Evolutionary conservation across 2,797 vertebrate species (phyloP), one percentile per base, ranked within the genome.

Genomic region (Acanthurus tractus): DNA sequence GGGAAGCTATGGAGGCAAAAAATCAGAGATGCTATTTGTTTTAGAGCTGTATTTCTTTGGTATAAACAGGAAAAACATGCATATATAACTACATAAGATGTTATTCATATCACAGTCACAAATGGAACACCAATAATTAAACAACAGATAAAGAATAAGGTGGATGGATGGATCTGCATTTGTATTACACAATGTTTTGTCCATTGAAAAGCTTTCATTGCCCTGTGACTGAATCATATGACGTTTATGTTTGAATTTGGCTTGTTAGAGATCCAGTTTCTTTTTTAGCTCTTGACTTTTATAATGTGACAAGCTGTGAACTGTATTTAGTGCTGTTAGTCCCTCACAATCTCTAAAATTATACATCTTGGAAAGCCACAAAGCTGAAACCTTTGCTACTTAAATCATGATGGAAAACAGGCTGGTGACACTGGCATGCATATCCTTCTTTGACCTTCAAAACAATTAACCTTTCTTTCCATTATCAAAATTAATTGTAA

Each of bases 401-500:
- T 65, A 25, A 42, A 36, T 64, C 48, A 25, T 59, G 56, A 79
- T 69, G 18, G 23, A 69, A 75, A 78, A 68, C 56, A 72, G 42
- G 36, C 67, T 55, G 62, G 11, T 71, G 46, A 64, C 75, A 63
- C 17, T 17, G 71, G 58, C 70, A 76, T 64, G 46, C 46, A 55
- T 23, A 76, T 29, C 42, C 63, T 68, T 55, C 77, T 79, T 29
- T 82, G 86, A 91, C 94, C 91, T 94, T 94, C 86, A 90, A 94
- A 91, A 92, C 87, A 93, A 93, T 92, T 86, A 89, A 57, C 73
- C 81, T 84, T 84, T 88, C 80, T 72, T 81, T 65, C 82, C 61
- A 84, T 86, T 86, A 90, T 91, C 80, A 84, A 79, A 89, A 89
- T 89, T 84, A 89, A 94, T 90, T 89, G 82, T 91, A 85, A 91